Conservation (phyloP, 2,113 vertebrate genomes). For the Picathartes gymnocephalus region DNA sequence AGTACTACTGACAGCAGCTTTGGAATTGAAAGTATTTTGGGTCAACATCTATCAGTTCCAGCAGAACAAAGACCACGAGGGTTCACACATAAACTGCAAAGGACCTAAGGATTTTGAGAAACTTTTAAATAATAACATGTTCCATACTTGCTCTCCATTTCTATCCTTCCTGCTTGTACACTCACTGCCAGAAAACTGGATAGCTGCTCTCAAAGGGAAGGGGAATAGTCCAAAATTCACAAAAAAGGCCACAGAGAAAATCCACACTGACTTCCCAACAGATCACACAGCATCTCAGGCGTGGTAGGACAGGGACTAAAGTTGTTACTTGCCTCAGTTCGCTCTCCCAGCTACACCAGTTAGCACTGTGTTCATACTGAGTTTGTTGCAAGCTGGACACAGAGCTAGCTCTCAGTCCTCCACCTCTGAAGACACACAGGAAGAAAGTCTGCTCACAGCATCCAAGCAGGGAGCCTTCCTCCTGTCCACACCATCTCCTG, state of each 20-base stretch:
- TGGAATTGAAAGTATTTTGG: background rate
- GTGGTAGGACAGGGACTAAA: background rate
- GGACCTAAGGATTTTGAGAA: background rate
- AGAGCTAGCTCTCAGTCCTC: background rate
- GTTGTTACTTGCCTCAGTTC: background rate
- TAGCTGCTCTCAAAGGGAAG: background rate
- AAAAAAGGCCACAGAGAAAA: background rate
- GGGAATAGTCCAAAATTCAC: background rate
- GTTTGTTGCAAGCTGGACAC: background rate
- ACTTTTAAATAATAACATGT: background rate
- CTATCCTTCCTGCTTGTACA: background rate
- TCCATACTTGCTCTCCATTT: background rate
- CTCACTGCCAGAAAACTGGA: background rate
- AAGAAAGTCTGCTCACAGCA: background rate
- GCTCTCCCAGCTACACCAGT: background rate
- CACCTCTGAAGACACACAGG: background rate
- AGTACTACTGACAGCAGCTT: background rate
- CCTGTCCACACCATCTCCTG: accelerated
- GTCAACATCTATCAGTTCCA: background rate
- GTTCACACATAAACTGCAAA: background rate
- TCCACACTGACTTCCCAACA: background rate
- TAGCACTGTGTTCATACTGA: background rate
- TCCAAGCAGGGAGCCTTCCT: background rate
- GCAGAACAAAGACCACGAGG: background rate
- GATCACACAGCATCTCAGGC: background rate